Base-by-base conservation (phyloP, 2,797 vertebrate species). In the Limosa lapponica region DNA sequence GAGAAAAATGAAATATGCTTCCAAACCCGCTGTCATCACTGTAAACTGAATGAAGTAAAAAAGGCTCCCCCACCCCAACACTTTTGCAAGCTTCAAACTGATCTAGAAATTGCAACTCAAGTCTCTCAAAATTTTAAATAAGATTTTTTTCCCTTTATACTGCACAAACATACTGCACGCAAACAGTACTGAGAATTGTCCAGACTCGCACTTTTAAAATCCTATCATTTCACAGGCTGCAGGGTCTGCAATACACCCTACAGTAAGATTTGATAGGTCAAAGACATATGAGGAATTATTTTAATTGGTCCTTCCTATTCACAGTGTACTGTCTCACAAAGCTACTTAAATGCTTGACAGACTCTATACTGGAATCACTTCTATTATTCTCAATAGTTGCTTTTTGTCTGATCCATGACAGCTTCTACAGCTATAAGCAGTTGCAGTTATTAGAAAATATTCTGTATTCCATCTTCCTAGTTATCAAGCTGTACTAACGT, bases 211-310 rank as follows among this genome's bases (percentile, higher is more conserved):
- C 25, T 66, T 72, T 13, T 54, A 49, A 87, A 82, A 82, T 32
- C 24, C 48, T 48, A 7, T 0, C 0, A 28, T 3, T 83, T 65
- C 55, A 67, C 6, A 64, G 48, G 51, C 34, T 59, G 16, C n/a
- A 39, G 23, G 49, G 30, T 17, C n/a, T 18, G 44, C 51, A 64
- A 28, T 6, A 43, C 27, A 55, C 8, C 4, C 34, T 15, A 2
- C 52, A 46, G 8, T 22, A 89, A 62, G 25, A 62, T 62, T 32
- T 30, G 15, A 61, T 16, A 11, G 57, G 43, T 89, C 36, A 82
- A 72, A 80, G 41, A 11, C 58, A 12, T 16, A 43, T n/a, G 13
- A 82, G 11, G 5, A 86, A 72, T 48, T 51, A 55, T 36, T 89
- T 82, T 49, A 92, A 85, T 11, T 59, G 20, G 18, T 39, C 57